Base-by-base conservation (phyloP, 30 jellyfish, hydroid and myxozoan genomes). In the Chrysaora quinquecirrha region DNA sequence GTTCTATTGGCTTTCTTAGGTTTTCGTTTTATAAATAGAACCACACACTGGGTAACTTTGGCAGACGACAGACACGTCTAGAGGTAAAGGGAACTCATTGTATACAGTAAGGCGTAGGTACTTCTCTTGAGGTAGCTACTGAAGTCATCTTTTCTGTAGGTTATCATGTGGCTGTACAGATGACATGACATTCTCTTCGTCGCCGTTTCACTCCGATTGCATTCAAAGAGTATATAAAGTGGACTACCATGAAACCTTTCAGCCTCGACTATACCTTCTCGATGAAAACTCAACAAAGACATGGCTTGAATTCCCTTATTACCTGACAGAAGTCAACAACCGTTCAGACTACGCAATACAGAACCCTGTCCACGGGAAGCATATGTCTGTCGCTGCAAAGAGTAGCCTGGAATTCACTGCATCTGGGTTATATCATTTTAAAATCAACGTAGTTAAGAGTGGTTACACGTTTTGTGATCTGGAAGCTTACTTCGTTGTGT, bases 341-440 rank as follows among this genome's bases (percentile, higher is more conserved):
- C 90, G 98, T 62, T 30, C 31, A 0, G 98, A 91, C 46, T 91
- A 18, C 71, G 23, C 33, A 11, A 58, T 91, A 18, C 30, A 24
- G 10, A 61, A 85, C 67, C 21, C 31, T 7, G 82, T 76, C 24
- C 66, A 34, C 30, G 14, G 76, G 3, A 54, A 68, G 28, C 67
- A 76, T 43, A 49, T 91, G 87, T 35, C 83, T 1, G 43, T 49
- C 14, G 18, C 43, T 11, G 38, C 70, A 12, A 56, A 62, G 28
- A 86, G 95, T 73, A 30, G 24, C 19, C 14, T 86, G 29, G 71
- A 69, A 30, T 79, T 91, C 35, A 70, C 78, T 21, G 98, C 95
- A 0, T 85, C 98, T 38, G 98, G 98, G 2, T 46, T 91, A 67
- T 91, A 38, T 67, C 98, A 91, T 47, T 85, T 78, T 77, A 66